A percentile compares a stretch with the other conserved stretches of the same genome.
phyloP scores from a whole-genome alignment of 1,140 invertebrate genomes.

The Microplitis demolitor region DNA sequence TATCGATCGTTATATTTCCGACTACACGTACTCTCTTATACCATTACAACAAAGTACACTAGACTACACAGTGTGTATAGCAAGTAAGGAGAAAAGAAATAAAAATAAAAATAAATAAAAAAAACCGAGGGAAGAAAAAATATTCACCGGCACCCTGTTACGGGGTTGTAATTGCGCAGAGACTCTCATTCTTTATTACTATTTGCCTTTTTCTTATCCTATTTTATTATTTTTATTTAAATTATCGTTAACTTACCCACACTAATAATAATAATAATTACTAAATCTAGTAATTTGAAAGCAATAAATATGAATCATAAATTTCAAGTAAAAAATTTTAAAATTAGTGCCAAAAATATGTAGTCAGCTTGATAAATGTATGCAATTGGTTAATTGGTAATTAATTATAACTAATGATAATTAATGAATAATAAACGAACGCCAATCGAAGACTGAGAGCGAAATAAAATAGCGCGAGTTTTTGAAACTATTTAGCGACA shows the following conservation, averaged over 20 bases:
- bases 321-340: too few species aligned
- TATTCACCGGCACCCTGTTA: conserved; percentile 13
- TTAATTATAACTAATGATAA: not conserved
- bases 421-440: not conserved
- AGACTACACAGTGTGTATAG: conserved; percentile 28
- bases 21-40: too few species aligned
- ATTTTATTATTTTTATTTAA: not conserved
- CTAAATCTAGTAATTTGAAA: not conserved
- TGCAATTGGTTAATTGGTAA: not conserved
- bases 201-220: not conserved
- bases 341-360: too few species aligned
- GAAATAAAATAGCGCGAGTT: not conserved
- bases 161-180: conserved; percentile 17
- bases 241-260: not conserved
- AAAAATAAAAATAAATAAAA: not conserved
- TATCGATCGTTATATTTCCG: not conserved
- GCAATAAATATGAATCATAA: conserved; percentile 3
- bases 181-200: conserved; percentile 17
- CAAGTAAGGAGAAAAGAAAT: conserved; percentile 24
- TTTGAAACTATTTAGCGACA: not conserved
- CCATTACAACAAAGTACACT: not conserved
- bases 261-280: too few species aligned
- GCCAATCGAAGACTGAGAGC: conserved; percentile 1
- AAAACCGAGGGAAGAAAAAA: conserved; percentile 12
- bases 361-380: too few species aligned